A percentile compares a stretch with the other conserved stretches of the same genome.
Evolutionary conservation across 1,140 invertebrate species (phyloP).

Genomic region (Cardiocondyla obscurior): DNA sequence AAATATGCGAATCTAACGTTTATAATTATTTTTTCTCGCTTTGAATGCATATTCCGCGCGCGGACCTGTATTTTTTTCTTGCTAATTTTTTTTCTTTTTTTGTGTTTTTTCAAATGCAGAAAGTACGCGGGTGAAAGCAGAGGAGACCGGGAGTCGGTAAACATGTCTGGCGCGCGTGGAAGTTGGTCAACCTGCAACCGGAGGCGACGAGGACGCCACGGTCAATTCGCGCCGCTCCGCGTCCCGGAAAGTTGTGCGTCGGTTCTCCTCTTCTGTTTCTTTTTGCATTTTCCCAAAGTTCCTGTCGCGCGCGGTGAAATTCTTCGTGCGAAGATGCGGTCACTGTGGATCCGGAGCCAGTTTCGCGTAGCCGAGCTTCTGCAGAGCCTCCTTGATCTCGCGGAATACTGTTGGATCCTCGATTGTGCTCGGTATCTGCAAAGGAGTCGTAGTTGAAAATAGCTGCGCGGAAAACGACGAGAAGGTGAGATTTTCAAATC

Average conservation of each 20-base stretch:
- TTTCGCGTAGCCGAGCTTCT: slow-evolving; percentile 90
- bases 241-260: neutral
- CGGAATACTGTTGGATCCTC: slow-evolving; percentile 93
- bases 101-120: neutral
- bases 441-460: neutral
- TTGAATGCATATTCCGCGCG: neutral
- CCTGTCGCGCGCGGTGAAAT: neutral
- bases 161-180: neutral
- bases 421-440: slow-evolving; percentile 92
- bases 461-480: neutral
- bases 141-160: no score
- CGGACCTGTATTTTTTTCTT: no score
- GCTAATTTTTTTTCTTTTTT: neutral
- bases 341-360: slow-evolving; percentile 88
- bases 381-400: slow-evolving; percentile 89
- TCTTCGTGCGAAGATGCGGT: slow-evolving; percentile 14
- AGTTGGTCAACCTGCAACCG: neutral
- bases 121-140: no score
- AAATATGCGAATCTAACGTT: neutral
- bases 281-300: neutral
- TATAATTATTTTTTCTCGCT: neutral
- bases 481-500: neutral
- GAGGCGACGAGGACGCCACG: neutral
- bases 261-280: neutral
- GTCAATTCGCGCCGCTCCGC: neutral